Evolutionary conservation across 2,113 vertebrate species (phyloP), one percentile per base, ranked within the genome.

Genomic region (Vidua macroura): DNA sequence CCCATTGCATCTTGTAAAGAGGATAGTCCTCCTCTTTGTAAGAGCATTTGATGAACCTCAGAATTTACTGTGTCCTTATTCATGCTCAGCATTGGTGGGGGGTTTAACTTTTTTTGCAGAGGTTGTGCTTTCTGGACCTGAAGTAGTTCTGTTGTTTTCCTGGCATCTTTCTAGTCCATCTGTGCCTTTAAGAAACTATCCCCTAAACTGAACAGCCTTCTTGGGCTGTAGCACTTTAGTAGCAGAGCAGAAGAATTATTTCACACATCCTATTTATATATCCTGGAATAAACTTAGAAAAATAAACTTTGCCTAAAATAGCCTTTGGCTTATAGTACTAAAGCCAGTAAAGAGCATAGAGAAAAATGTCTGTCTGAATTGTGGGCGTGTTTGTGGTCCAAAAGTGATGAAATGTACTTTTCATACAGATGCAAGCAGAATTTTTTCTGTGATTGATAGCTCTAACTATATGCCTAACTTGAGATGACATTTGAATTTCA

Each of bases 261-360:
- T 95, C 87, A 92, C 82, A 39, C 70, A 69, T 94, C 49, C 15
- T 46, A 52, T 88, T 68, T 48, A 76, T 24, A 62, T 80, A 37
- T 76, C 44, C 59, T 92, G 52, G 79, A 95, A 79, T 85, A 90
- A 88, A 83, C 75, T 73, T 72, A 41, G 44, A 73, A 91, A 94
- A 85, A 79, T 28, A 84, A 11, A 18, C 23, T 94, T 93, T 83
- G 13, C 63, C 13, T 37, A 53, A 79, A 93, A 93, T 83, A 94
- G 76, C 24, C 6, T 76, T 90, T 53, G 15, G 35, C 41, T 85
- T 33, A 27, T 31, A 83, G 23, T 52, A 35, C 27, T 66, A 67
- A 95, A 95, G 62, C 27, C 20, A 91, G 79, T 66, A 60, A 90
- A 82, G 31, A 56, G 12, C 27, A 56, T 1, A 28, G 31, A 83